Evolutionary conservation across 2,888 invertebrate species (phyloP).

Genomic region (Chalcis sispes): DNA sequence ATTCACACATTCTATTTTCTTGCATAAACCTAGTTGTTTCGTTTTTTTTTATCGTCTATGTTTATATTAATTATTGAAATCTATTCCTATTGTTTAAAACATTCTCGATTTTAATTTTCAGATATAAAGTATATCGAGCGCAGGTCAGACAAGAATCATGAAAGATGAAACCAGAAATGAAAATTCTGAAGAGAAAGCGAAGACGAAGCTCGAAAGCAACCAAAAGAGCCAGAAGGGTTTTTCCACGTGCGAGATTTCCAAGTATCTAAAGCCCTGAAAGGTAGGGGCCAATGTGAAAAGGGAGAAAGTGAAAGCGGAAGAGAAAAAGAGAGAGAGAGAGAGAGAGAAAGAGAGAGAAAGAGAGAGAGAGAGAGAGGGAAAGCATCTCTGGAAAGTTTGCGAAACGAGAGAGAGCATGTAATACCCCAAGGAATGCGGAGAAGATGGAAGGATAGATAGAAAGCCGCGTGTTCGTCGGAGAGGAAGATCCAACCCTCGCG

Average conservation of each 20-base stretch:
- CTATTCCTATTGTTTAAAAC: too few relatives aligned
- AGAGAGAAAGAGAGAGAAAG: slow-evolving; percentile 5
- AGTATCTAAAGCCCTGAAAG: background rate
- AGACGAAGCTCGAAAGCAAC: background rate
- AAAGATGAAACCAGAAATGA: background rate
- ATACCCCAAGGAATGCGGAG: slow-evolving; percentile 75
- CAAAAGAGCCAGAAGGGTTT: background rate
- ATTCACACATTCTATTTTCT: too few relatives aligned
- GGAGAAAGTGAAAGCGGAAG: background rate
- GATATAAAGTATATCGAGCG: too few relatives aligned
- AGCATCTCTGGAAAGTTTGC: slow-evolving; percentile 25
- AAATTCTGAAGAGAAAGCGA: background rate
- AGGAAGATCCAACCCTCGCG: slow-evolving; percentile 44
- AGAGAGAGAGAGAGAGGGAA: slow-evolving; percentile 39
- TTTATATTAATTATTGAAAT: too few relatives aligned
- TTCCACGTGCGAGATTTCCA: slow-evolving; percentile 1
- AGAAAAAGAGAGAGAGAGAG: slow-evolving; percentile 31
- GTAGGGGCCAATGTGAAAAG: background rate
- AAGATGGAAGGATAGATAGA: slow-evolving; percentile 74
- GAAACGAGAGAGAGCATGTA: slow-evolving; percentile 68
- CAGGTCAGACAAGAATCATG: too few relatives aligned
- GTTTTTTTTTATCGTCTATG: too few relatives aligned
- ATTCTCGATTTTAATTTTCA: too few relatives aligned
- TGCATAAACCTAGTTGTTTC: too few relatives aligned
- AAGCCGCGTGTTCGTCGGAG: slow-evolving; percentile 57